Base-by-base conservation (phyloP, 2,888 invertebrate genomes). In the Xestia c-nigrum region DNA sequence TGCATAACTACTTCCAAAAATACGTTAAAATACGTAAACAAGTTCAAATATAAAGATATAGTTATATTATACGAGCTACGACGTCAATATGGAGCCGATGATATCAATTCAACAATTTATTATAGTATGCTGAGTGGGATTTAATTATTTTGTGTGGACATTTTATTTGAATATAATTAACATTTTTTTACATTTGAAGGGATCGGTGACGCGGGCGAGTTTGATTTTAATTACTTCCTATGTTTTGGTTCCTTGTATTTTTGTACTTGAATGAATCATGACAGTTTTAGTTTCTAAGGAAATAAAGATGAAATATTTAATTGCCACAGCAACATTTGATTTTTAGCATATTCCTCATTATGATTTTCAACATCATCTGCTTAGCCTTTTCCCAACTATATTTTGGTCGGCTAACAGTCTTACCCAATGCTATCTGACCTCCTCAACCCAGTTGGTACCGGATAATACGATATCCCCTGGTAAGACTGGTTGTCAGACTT, bases 141-240 rank as follows among this genome's bases (percentile, higher is more conserved):
- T 61, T 50, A 50, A 70, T 61, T 66, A 76, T 67, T 81, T 61
- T 10, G 4, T n/a, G 14, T 57, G 47, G 63, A 68, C 52, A 65
- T 76, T 47, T 77, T 38, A 61, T 43, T 59, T 59, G 64, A 71
- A 72, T 81, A 78, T 61, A 38, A 81, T 81, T 61, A 47, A 24
- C 5, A 38, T 65, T 66, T 70, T 66, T 81, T 81, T 70, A 47
- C 40, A 50, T 82, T 47, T 47, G 2, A 65, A 75, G 38, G 67
- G 57, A 50, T 31, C 5, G 38, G 57, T 71, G 83, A 80, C 83
- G 70, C 46, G 19, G 6, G 38, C 50, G 24, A 40, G 5, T 74
- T 74, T 38, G 38, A 14, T 57, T 70, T 57, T 65, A 76, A 82
- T 76, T 57, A 76, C 61, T 80, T 82, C 83, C 83, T 76, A 55